phyloP scores from a whole-genome alignment of 2,797 vertebrate species.

The Scolopax bukidnonensis region DNA sequence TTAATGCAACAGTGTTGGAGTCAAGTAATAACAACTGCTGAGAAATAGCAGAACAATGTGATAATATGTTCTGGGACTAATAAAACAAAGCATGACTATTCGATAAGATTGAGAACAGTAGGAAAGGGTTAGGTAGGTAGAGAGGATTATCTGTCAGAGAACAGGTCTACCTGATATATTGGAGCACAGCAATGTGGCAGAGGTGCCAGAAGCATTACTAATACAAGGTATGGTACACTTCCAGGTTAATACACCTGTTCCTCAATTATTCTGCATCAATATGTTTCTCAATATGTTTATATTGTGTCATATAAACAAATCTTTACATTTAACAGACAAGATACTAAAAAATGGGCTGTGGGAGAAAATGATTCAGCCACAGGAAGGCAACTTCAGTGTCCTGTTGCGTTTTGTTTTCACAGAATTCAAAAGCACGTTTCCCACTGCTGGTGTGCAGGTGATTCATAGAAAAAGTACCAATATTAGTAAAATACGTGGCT shows the following conservation, averaged over 20 bases:
- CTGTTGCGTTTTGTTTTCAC: not conserved
- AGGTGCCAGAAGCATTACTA: not conserved
- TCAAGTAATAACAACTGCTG: not conserved
- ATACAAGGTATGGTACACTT: not conserved
- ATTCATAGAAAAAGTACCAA: not conserved
- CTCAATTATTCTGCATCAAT: not conserved
- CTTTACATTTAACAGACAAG: not conserved
- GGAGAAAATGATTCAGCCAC: not conserved
- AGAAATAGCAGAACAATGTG: not conserved
- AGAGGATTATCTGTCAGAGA: not conserved
- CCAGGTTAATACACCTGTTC: not conserved
- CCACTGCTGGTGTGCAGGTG: not conserved
- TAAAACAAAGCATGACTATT: not conserved
- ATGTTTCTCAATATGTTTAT: too few species aligned
- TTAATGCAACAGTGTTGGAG: not conserved
- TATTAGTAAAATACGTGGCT: not conserved
- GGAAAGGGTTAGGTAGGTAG: not conserved
- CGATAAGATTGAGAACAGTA: not conserved
- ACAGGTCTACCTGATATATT: not conserved
- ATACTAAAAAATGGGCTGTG: not conserved
- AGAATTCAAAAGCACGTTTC: not conserved
- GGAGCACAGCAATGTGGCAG: not conserved
- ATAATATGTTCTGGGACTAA: not conserved
- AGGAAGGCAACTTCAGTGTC: not conserved
- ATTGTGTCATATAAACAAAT: not conserved